A percentile compares a stretch with the other conserved stretches of the same genome.
Evolutionary conservation across 2,113 vertebrate species (phyloP).

Genomic region (Carassius auratus): DNA sequence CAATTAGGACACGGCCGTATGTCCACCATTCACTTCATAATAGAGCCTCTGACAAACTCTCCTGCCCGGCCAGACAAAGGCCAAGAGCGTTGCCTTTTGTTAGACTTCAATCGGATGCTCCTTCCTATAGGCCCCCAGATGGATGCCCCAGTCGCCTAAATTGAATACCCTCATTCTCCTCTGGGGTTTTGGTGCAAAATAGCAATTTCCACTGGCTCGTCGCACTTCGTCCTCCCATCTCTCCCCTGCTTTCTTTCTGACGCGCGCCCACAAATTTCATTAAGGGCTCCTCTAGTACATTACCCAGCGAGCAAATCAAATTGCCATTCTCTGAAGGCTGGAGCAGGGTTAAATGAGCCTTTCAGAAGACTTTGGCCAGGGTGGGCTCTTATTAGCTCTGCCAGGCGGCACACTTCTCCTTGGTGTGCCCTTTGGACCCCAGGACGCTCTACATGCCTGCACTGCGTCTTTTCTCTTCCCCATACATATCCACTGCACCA

Average conservation of each 20-base stretch:
- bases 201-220: constrained; percentile 49
- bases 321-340: constrained; percentile 66
- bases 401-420: constrained; percentile 69
- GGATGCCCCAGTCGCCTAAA: constrained; percentile 40
- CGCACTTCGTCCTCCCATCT: constrained; percentile 18
- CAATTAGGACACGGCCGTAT: constrained; percentile 58
- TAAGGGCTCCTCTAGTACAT: constrained; percentile 68
- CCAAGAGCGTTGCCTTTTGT: constrained; percentile 57
- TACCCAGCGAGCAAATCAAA: constrained; percentile 72
- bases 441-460: constrained; percentile 19
- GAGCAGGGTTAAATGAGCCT: constrained; percentile 71
- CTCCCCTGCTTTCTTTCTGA: constrained; percentile 37
- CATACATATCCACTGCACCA: constrained; percentile 7
- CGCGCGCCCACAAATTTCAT: constrained; percentile 64
- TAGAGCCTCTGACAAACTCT: constrained; percentile 62
- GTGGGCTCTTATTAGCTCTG: constrained; percentile 70
- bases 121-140: constrained; percentile 50
- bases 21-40: constrained; percentile 63
- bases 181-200: constrained; percentile 58
- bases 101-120: constrained; percentile 52
- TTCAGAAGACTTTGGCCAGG: constrained; percentile 66
- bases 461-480: constrained; percentile 20
- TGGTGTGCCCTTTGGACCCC: constrained; percentile 66
- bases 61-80: constrained; percentile 62
- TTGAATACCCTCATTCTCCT: constrained; percentile 53